These are phyloP conservation scores for Agrochola lychnidis DNA, from an alignment of 2,888 invertebrate genomes.

Conservation along the genomic window DNA sequence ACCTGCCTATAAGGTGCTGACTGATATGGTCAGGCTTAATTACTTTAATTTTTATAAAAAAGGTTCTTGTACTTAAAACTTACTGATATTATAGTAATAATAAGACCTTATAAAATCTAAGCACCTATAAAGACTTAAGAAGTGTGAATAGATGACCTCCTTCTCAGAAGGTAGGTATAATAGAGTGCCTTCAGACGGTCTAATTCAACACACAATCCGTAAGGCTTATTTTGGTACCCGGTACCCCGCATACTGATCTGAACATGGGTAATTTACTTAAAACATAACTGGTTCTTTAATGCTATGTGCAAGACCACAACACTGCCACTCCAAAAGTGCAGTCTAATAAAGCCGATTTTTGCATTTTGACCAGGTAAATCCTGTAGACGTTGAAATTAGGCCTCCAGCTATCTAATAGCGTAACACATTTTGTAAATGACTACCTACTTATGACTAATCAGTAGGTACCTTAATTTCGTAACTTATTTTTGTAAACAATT, in stretches of 20 bases:
- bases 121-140: slow-evolving; percentile 16
- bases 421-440: too few relatives aligned
- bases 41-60: slow-evolving; percentile 28
- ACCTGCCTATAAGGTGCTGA: neutral
- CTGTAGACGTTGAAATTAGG: too few relatives aligned
- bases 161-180: slow-evolving; percentile 7
- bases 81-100: slow-evolving; percentile 17
- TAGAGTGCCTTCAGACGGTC: slow-evolving; percentile 10
- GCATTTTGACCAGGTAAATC: too few relatives aligned
- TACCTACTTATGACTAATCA: too few relatives aligned
- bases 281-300: neutral
- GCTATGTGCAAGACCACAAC: neutral
- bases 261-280: slow-evolving; percentile 13
- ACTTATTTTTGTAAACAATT: too few relatives aligned
- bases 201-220: slow-evolving; percentile 20
- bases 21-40: slow-evolving; percentile 15
- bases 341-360: too few relatives aligned
- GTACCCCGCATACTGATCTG: neutral
- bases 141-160: slow-evolving; percentile 41
- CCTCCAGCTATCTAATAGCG: too few relatives aligned
- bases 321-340: neutral
- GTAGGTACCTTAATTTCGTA: too few relatives aligned
- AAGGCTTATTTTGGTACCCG: slow-evolving; percentile 38
- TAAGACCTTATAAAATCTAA: slow-evolving; percentile 36
- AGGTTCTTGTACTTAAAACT: slow-evolving; percentile 10